Percentiles rank a stretch among this genome's conserved stretches.
Evolutionary conservation across 2,888 invertebrate genomes (phyloP).

Genomic region (Linnaemya vulpina): DNA sequence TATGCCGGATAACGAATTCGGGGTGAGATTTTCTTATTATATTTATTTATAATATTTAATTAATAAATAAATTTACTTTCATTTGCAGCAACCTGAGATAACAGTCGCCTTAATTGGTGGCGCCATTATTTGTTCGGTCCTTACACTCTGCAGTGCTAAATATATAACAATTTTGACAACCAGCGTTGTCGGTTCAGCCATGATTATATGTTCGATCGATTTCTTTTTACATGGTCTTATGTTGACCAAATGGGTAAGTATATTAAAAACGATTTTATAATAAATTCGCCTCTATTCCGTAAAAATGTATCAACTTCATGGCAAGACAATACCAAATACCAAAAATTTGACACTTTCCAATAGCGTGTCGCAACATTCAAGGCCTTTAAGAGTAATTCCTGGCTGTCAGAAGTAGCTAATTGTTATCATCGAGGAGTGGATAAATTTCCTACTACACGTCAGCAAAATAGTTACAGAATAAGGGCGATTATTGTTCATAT

Average conservation of each 20-base stretch:
- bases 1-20: conserved; percentile 83
- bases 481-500: too few species aligned
- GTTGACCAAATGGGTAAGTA: conserved; percentile 81
- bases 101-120: conserved; percentile 83
- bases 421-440: too few species aligned
- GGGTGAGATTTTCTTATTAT: conserved; percentile 76
- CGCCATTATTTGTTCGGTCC: conserved; percentile 82
- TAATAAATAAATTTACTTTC: background rate
- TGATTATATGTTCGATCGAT: conserved; percentile 82
- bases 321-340: too few species aligned
- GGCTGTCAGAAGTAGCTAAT: too few species aligned
- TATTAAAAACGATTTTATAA: too few species aligned
- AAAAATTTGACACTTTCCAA: too few species aligned
- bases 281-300: too few species aligned
- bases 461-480: too few species aligned
- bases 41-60: background rate
- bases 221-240: conserved; percentile 82
- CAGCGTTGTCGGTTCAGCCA: conserved; percentile 83
- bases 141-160: conserved; percentile 83
- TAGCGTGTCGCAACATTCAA: too few species aligned
- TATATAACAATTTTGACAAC: conserved; percentile 82
- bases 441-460: too few species aligned
- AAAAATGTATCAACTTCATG: too few species aligned
- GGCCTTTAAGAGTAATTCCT: too few species aligned
- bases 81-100: conserved; percentile 80